Conservation (phyloP, 2,797 vertebrate genomes). For the Lutjanus argentimaculatus region DNA sequence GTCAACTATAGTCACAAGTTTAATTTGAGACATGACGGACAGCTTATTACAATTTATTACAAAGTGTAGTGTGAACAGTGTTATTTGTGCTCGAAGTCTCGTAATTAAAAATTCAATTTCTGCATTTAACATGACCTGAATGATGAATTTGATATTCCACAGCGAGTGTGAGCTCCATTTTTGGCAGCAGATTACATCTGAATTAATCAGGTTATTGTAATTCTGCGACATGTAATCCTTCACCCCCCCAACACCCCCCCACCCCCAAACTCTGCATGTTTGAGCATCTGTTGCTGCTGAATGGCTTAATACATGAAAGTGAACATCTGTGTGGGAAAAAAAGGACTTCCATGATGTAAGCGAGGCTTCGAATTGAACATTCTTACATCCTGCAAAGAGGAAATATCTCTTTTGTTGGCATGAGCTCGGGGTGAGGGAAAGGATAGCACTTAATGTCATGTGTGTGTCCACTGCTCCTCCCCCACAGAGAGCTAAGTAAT, state of each 20-base stretch:
- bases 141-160: conserved; percentile 20
- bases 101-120: conserved; percentile 40
- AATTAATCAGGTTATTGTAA: conserved; percentile 49
- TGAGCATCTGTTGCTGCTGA: conserved; percentile 27
- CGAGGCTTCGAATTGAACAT: conserved; percentile 29
- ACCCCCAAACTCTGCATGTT: not conserved
- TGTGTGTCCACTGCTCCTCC: conserved; percentile 71
- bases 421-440: conserved; percentile 49
- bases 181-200: conserved; percentile 48
- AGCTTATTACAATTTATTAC: conserved; percentile 11
- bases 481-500: conserved; percentile 71
- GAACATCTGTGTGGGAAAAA: conserved; percentile 16
- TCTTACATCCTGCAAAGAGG: conserved; percentile 37
- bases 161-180: conserved; percentile 15
- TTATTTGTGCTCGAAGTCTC: conserved; percentile 11
- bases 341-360: conserved; percentile 19
- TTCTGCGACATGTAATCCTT: conserved; percentile 45
- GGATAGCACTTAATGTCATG: conserved; percentile 63
- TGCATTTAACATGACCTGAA: conserved; percentile 12
- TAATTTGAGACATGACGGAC: conserved; percentile 33
- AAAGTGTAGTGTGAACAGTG: not conserved
- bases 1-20: conserved; percentile 2
- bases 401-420: conserved; percentile 62
- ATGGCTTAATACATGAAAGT: conserved; percentile 26
- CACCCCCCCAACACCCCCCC: not conserved